phyloP scores from a whole-genome alignment of 2,113 vertebrate species.

The Corvus moneduloides region DNA sequence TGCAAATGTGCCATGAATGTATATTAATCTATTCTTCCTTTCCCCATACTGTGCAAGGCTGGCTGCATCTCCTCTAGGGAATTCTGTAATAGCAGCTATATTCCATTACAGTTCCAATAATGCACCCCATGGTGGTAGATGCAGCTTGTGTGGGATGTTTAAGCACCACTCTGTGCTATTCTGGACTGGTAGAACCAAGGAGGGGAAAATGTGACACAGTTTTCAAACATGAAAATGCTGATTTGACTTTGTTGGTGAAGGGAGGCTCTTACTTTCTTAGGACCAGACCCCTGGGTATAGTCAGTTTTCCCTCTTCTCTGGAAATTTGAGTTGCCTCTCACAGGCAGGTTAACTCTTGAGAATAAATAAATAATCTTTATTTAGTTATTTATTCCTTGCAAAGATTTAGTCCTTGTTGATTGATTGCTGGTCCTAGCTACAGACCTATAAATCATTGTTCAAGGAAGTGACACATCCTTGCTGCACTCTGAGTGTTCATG shows the following conservation, averaged over 20 bases:
- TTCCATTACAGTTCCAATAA: constrained; percentile 18
- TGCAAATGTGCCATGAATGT: constrained; percentile 28
- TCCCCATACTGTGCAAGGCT: background rate
- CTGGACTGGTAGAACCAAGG: background rate
- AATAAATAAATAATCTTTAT: background rate
- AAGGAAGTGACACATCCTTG: background rate
- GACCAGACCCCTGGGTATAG: background rate
- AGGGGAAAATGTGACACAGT: background rate
- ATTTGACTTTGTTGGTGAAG: background rate
- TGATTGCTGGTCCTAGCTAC: background rate
- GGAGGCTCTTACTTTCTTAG: background rate
- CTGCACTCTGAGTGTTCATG: background rate
- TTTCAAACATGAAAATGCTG: background rate
- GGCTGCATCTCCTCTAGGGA: background rate
- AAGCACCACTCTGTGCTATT: background rate
- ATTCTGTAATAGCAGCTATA: background rate
- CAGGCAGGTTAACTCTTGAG: background rate
- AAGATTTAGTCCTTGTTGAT: background rate
- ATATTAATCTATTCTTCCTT: constrained; percentile 25
- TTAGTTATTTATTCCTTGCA: background rate
- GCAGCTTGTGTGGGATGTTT: background rate
- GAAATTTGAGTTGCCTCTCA: background rate
- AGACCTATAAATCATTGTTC: background rate
- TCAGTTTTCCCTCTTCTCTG: background rate
- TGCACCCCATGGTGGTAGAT: background rate